A percentile compares a stretch with the other conserved stretches of the same genome.
These are phyloP conservation scores for Neodiprion fabricii DNA, from an alignment of 1,140 invertebrate species.

Conservation along the genomic window DNA sequence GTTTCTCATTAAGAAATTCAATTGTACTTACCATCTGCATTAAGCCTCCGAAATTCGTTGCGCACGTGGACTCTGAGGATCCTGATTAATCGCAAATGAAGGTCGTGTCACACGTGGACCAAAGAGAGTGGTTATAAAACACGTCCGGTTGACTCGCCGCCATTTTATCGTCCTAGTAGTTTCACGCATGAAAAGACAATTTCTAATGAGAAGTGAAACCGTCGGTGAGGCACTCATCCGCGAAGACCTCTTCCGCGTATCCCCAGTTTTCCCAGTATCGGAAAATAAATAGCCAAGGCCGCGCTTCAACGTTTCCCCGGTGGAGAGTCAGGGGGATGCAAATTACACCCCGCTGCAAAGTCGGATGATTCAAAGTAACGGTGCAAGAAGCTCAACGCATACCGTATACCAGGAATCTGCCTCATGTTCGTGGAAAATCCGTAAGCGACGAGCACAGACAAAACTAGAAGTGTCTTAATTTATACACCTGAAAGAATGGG, in stretches of 20 bases:
- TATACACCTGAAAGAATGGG: not conserved
- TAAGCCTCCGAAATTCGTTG: no score
- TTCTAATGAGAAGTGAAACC: conserved; percentile 7
- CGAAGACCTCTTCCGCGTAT: not conserved
- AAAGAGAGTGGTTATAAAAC: not conserved
- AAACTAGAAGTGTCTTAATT: not conserved
- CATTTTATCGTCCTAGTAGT: not conserved
- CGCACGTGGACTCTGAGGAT: no score
- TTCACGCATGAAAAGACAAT: conserved; percentile 3
- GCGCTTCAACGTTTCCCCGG: not conserved
- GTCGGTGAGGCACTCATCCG: not conserved
- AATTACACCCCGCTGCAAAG: not conserved
- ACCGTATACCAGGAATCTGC: not conserved
- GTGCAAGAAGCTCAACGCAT: not conserved
- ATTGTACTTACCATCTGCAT: no score
- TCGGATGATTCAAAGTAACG: not conserved
- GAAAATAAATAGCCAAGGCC: conserved; percentile 5
- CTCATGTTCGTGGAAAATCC: not conserved
- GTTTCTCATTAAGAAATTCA: no score
- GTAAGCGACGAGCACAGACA: not conserved
- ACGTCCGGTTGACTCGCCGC: not conserved
- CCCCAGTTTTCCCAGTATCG: conserved; percentile 3
- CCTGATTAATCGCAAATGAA: no score
- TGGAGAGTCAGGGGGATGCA: not conserved
- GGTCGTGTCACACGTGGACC: no score